Conservation (phyloP, 2,113 vertebrate genomes). For the human (Homo sapiens) region DNA sequence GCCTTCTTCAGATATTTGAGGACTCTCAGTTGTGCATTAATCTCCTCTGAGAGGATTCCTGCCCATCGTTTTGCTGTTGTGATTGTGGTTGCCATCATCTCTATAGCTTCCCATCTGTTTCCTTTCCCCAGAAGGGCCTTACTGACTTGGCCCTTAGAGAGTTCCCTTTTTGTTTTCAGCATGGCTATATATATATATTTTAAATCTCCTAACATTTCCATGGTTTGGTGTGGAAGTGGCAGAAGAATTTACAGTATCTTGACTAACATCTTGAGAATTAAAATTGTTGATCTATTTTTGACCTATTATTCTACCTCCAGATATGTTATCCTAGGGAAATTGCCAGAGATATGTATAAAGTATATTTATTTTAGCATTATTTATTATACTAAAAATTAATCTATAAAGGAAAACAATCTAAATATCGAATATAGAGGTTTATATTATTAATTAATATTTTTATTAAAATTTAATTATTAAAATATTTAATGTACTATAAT, state of each 20-base stretch:
- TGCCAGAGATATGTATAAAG: background rate
- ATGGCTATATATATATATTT: background rate
- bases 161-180: slow-evolving; percentile 41
- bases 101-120: background rate
- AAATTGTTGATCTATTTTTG: slow-evolving; percentile 23
- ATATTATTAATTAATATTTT: background rate
- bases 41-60: background rate
- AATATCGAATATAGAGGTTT: background rate
- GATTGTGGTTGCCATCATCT: background rate
- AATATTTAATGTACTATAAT: background rate
- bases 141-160: background rate
- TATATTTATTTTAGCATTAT: background rate
- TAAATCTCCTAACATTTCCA: background rate
- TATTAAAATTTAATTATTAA: slow-evolving; percentile 32
- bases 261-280: background rate
- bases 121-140: background rate
- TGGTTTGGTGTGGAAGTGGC: background rate
- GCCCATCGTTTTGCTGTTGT: background rate
- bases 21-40: background rate
- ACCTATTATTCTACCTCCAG: background rate
- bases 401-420: slow-evolving; percentile 9
- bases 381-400: background rate
- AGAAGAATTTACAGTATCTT: slow-evolving; percentile 19
- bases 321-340: slow-evolving; percentile 33
- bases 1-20: background rate